A percentile compares a stretch with the other conserved stretches of the same genome.
Conservation (phyloP, 2,113 vertebrate genomes). For the Menura novaehollandiae region DNA sequence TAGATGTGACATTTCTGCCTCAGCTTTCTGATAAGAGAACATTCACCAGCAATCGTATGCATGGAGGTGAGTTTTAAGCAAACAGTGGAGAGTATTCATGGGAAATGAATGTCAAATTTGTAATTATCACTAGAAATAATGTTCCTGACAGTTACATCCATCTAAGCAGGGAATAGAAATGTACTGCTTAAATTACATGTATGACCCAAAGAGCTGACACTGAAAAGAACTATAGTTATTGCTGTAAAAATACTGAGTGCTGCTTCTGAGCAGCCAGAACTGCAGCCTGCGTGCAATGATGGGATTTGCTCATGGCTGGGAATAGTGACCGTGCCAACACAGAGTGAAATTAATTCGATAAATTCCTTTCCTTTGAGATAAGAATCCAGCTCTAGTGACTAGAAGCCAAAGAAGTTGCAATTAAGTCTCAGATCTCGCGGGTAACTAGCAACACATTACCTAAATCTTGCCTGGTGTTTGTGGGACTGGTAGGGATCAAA, state of each 20-base stretch:
- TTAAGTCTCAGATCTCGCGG: background rate
- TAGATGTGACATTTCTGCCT: background rate
- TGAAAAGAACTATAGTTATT: slow-evolving; percentile 29
- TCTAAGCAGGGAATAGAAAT: slow-evolving; percentile 47
- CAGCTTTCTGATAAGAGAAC: slow-evolving; percentile 22
- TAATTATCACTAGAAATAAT: slow-evolving; percentile 54
- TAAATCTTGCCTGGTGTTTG: background rate
- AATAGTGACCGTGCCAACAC: background rate
- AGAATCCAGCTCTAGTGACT: background rate
- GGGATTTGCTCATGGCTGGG: background rate
- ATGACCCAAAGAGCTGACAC: slow-evolving; percentile 40
- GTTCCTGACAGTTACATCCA: slow-evolving; percentile 51
- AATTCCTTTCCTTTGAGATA: background rate
- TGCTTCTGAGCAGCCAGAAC: background rate
- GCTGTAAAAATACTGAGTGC: slow-evolving; percentile 26
- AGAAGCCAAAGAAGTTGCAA: slow-evolving; percentile 2
- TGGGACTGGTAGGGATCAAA: background rate
- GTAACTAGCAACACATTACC: background rate
- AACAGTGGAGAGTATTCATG: slow-evolving; percentile 30
- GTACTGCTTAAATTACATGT: slow-evolving; percentile 51
- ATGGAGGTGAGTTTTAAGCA: slow-evolving; percentile 37
- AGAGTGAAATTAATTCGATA: slow-evolving; percentile 3
- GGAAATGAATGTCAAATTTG: slow-evolving; percentile 60
- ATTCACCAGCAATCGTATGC: background rate
- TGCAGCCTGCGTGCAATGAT: background rate